Evolutionary conservation across 2,797 vertebrate genomes (phyloP).

Genomic region (Malacoctenus gilli): DNA sequence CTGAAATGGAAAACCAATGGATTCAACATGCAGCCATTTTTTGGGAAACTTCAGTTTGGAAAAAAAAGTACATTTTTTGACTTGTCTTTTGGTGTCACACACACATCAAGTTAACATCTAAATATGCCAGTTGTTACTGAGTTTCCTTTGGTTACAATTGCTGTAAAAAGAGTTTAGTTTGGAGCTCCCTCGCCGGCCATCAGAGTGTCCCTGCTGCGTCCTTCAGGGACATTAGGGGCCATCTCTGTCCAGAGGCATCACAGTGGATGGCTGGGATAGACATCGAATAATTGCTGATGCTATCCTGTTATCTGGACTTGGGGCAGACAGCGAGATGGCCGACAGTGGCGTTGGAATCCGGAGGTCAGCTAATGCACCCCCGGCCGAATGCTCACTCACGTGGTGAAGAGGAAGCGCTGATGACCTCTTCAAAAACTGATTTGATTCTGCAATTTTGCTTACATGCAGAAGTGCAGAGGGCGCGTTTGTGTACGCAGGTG

Average conservation of each 20-base stretch:
- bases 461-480: too few relatives aligned
- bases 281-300: slow-evolving; percentile 76
- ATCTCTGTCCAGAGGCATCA: slow-evolving; percentile 58
- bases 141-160: too few relatives aligned
- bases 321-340: slow-evolving; percentile 43
- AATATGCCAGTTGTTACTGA: too few relatives aligned
- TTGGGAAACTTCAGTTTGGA: too few relatives aligned
- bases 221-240: slow-evolving; percentile 57
- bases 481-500: slow-evolving; percentile 39
- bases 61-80: too few relatives aligned
- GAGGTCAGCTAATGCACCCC: slow-evolving; percentile 64
- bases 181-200: not conserved
- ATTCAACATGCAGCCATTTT: too few relatives aligned
- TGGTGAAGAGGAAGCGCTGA: slow-evolving; percentile 26
- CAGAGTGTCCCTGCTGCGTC: slow-evolving; percentile 22
- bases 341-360: slow-evolving; percentile 42
- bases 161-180: not conserved
- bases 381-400: slow-evolving; percentile 18
- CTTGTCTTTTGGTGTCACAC: too few relatives aligned
- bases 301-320: slow-evolving; percentile 59
- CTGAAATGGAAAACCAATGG: too few relatives aligned
- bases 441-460: slow-evolving; percentile 32
- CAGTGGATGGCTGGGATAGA: slow-evolving; percentile 56
- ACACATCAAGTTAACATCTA: too few relatives aligned
- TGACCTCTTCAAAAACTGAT: slow-evolving; percentile 34